A percentile compares a stretch with the other conserved stretches of the same genome.
These are phyloP conservation scores for Phoebastria nigripes DNA, from an alignment of 2,797 vertebrate species.

Conservation along the genomic window DNA sequence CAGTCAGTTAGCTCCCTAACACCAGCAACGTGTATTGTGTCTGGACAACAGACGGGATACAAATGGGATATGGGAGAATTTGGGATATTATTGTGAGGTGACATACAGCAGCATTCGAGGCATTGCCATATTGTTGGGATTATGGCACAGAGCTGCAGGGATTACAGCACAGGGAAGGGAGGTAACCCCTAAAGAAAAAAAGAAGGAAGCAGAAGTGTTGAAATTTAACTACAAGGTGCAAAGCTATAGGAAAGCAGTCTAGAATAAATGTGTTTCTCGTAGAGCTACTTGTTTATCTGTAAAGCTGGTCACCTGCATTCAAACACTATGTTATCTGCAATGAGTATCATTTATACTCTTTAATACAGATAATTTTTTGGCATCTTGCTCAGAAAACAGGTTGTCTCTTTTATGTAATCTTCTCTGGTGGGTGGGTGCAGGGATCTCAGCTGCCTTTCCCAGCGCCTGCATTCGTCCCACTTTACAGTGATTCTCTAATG, in stretches of 20 bases:
- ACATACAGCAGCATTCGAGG: neutral
- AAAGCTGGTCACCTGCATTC: neutral
- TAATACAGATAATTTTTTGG: neutral
- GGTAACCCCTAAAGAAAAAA: neutral
- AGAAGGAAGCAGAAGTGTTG: neutral
- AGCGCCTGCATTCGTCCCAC: neutral
- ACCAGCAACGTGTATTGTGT: neutral
- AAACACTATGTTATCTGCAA: neutral
- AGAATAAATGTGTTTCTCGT: neutral
- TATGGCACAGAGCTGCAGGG: neutral
- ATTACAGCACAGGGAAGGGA: neutral
- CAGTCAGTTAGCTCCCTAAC: neutral
- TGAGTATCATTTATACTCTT: neutral
- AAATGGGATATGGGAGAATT: neutral
- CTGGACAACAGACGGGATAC: neutral
- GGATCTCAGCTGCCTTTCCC: slow-evolving; percentile 42
- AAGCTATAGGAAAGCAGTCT: neutral
- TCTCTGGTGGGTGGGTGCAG: slow-evolving; percentile 20
- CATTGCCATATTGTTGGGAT: neutral
- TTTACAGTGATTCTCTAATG: slow-evolving; percentile 45
- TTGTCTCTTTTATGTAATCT: slow-evolving; percentile 45
- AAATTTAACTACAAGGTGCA: neutral
- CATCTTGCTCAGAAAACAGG: slow-evolving; percentile 30
- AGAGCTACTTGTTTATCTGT: neutral
- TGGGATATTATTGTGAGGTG: neutral